phyloP scores from a whole-genome alignment of 1,140 invertebrate species.

The Drosophila guanche region DNA sequence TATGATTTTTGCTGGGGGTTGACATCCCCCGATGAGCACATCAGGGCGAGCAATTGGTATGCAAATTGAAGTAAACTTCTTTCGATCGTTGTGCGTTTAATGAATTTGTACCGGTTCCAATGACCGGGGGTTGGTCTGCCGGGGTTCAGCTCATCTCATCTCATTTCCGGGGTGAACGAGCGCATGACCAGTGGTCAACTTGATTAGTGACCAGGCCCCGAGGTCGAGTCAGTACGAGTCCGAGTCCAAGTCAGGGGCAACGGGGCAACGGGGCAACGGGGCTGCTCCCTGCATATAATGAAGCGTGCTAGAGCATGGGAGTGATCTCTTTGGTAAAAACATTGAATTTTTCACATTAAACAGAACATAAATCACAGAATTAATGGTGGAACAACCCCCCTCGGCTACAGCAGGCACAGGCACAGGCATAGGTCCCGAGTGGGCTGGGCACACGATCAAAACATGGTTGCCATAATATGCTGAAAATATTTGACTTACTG shows the following conservation, averaged over 20 bases:
- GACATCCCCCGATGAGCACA: conserved; percentile 52
- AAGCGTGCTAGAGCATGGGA: conserved; percentile 68
- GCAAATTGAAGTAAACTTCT: conserved; percentile 73
- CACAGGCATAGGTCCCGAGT: conserved; percentile 41
- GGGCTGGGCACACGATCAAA: conserved; percentile 79
- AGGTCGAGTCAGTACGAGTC: conserved; percentile 34
- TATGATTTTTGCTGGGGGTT: conserved; percentile 19
- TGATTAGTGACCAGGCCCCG: conserved; percentile 71
- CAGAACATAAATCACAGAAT: conserved; percentile 82
- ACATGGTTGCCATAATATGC: conserved; percentile 63
- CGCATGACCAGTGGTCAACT: conserved; percentile 75
- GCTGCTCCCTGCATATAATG: conserved; percentile 19
- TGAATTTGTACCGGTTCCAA: conserved; percentile 66
- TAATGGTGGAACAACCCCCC: conserved; percentile 59
- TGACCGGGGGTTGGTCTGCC: conserved; percentile 19
- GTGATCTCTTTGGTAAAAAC: conserved; percentile 83
- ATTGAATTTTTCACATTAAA: conserved; percentile 82
- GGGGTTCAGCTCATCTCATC: conserved; percentile 8
- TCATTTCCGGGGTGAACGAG: conserved; percentile 1
- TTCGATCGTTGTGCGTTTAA: conserved; percentile 64
- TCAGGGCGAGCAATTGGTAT: conserved; percentile 77
- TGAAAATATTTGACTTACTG: conserved; percentile 78
- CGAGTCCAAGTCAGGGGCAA: no score
- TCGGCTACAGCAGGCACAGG: conserved; percentile 30
- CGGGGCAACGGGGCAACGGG: no score